Conservation (phyloP, 92 coral and sea anemone genomes). For the Epizoanthus stellaris region DNA sequence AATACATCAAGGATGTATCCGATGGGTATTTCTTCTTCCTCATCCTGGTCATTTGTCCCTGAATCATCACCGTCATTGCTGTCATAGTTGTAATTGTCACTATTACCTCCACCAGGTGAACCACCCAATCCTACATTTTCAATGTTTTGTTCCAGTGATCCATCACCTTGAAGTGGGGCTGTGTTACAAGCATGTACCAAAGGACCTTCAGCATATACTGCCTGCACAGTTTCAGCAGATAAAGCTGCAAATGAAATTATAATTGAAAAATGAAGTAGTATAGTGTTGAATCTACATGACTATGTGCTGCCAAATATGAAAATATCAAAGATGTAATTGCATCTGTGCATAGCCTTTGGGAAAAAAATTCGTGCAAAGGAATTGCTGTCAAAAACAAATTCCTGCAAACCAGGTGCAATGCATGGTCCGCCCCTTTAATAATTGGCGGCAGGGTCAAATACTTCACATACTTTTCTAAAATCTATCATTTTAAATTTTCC, state of each 20-base stretch:
- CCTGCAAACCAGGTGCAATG: not conserved
- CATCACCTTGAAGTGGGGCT: conserved; percentile 19
- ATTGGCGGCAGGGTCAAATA: not conserved
- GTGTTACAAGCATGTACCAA: conserved; percentile 9
- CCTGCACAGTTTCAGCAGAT: conserved; percentile 7
- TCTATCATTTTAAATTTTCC: not conserved
- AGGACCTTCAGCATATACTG: conserved; percentile 12
- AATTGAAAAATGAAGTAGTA: conserved; percentile 8
- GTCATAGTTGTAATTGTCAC: conserved; percentile 11
- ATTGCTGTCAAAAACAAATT: not conserved
- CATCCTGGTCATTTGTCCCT: not conserved
- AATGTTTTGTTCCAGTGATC: conserved; percentile 12
- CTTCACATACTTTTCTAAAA: not conserved
- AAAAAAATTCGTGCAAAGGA: not conserved
- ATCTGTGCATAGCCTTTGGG: conserved; percentile 13
- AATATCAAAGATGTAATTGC: not conserved
- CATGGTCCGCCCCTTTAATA: not conserved
- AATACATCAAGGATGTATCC: conserved; percentile 10
- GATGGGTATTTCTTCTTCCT: conserved; percentile 20
- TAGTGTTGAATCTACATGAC: not conserved
- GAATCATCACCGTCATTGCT: not conserved
- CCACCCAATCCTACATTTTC: conserved; percentile 20
- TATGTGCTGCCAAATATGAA: too few species aligned
- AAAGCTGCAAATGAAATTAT: conserved; percentile 4
- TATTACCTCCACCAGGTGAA: conserved; percentile 7